Evolutionary conservation across 2,888 invertebrate species (phyloP).

Genomic region (Sepiola atlantica): DNA sequence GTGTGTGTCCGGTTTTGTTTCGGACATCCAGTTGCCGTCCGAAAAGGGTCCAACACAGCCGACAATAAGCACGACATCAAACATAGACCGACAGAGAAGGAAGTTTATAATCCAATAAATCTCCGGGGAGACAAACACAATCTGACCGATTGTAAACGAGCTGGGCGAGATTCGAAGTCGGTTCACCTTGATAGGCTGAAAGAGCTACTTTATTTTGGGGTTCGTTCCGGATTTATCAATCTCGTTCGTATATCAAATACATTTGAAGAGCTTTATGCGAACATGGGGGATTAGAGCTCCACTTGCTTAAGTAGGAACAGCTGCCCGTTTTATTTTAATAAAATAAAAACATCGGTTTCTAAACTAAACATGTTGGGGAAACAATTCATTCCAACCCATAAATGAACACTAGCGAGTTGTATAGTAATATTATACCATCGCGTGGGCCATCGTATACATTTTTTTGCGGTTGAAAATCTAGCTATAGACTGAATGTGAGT

Average conservation of each 20-base stretch:
- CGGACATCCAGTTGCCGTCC: not conserved
- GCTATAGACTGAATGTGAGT: too few species aligned
- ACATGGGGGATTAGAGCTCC: not conserved
- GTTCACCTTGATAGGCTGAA: not conserved
- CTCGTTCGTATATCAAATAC: not conserved
- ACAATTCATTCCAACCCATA: not conserved
- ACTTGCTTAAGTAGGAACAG: not conserved
- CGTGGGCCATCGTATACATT: too few species aligned
- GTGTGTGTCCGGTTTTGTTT: not conserved
- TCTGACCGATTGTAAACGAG: not conserved
- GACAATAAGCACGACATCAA: not conserved
- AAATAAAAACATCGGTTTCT: not conserved
- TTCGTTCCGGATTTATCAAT: not conserved
- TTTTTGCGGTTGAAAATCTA: too few species aligned
- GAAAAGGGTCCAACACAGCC: not conserved
- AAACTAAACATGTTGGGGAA: not conserved
- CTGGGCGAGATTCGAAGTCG: not conserved
- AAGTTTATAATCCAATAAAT: constrained; percentile 6
- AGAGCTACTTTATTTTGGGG: not conserved
- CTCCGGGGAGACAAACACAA: not conserved
- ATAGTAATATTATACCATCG: too few species aligned
- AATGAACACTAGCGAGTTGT: not conserved
- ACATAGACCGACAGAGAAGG: not conserved
- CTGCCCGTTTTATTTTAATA: not conserved
- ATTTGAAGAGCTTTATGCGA: not conserved